phyloP scores from a whole-genome alignment of 2,113 vertebrate genomes.

The Phalacrocorax carbo region DNA sequence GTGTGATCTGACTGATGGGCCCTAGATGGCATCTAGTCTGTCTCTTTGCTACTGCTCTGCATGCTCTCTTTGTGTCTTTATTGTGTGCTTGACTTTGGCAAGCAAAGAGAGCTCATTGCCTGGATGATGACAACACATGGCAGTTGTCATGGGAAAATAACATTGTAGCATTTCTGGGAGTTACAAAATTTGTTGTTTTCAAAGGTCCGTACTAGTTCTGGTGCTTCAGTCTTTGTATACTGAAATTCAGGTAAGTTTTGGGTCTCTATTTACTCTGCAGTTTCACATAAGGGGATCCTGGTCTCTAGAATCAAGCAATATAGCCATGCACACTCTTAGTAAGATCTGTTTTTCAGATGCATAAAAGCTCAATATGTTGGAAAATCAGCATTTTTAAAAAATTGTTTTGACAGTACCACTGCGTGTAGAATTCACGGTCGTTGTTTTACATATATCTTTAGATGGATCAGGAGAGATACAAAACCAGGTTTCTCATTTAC shows the following conservation, averaged over 20 bases:
- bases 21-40: neutral
- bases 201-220: neutral
- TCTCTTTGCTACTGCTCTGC: neutral
- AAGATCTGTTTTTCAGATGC: neutral
- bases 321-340: neutral
- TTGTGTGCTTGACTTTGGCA: neutral
- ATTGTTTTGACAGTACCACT: neutral
- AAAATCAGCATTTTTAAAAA: neutral
- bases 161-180: neutral
- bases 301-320: neutral
- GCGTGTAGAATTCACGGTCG: neutral
- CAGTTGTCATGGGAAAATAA: neutral
- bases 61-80: rapidly evolving
- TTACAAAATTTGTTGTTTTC: neutral
- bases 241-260: neutral
- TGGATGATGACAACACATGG: neutral
- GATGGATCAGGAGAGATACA: neutral
- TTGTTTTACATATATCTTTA: neutral
- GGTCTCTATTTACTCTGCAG: neutral
- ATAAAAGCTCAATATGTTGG: neutral
- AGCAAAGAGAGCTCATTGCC: rapidly evolving
- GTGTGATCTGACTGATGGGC: neutral
- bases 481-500: neutral
- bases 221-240: neutral
- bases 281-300: neutral